A percentile compares a stretch with the other conserved stretches of the same genome.
Conservation (phyloP, 2,797 vertebrate genomes). For the Labroides dimidiatus region DNA sequence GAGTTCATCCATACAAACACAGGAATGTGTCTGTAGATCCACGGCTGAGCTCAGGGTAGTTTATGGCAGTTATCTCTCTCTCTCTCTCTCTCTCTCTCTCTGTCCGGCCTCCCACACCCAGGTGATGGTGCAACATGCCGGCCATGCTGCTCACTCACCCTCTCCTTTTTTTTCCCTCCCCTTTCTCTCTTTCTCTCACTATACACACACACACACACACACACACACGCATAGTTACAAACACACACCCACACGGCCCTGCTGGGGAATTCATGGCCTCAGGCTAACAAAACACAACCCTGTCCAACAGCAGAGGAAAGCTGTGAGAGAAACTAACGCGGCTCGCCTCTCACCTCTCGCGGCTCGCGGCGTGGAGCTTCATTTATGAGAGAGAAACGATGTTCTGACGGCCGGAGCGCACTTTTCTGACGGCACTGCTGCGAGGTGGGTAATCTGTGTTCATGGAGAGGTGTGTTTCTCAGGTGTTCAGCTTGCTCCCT, state of each 20-base stretch:
- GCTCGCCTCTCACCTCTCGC: conserved; percentile 40
- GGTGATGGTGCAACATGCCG: conserved; percentile 67
- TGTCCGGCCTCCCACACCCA: conserved; percentile 58
- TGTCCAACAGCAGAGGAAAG: conserved; percentile 46
- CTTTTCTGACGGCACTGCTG: conserved; percentile 22
- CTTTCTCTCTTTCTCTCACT: conserved; percentile 21
- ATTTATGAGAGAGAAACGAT: conserved; percentile 37
- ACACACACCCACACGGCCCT: conserved; percentile 64
- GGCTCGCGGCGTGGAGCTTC: conserved; percentile 38
- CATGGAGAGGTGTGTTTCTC: conserved; percentile 4
- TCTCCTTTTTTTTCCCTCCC: conserved; percentile 18
- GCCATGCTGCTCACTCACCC: conserved; percentile 34
- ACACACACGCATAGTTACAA: conserved; percentile 40
- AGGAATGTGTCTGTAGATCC: conserved; percentile 22
- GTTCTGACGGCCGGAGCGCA: conserved; percentile 23
- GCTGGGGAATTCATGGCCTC: conserved; percentile 82
- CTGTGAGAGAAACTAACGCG: conserved; percentile 48
- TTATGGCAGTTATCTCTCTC: conserved; percentile 13
- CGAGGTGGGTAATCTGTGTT: conserved; percentile 50
- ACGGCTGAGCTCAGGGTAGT: background rate
- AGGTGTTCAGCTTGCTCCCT: background rate
- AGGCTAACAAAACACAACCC: conserved; percentile 78
- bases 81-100: background rate
- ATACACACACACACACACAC: conserved; percentile 52
- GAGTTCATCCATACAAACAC: background rate